These are phyloP conservation scores for Resseliella maxima DNA, from an alignment of 2,888 invertebrate species.

Conservation along the genomic window DNA sequence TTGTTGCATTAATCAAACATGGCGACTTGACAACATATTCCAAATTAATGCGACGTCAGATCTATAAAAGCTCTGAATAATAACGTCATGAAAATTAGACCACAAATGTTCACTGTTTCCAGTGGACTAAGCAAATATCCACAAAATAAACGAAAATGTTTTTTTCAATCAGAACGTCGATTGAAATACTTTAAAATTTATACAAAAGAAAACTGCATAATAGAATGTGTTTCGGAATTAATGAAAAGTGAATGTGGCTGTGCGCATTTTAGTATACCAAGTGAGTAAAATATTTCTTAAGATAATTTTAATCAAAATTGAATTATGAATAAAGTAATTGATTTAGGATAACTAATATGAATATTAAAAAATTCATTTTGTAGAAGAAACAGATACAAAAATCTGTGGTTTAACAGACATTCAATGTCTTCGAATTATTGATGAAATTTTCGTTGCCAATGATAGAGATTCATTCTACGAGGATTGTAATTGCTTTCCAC, in stretches of 20 bases:
- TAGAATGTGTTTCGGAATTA: slow-evolving; percentile 78
- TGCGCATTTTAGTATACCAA: slow-evolving; percentile 79
- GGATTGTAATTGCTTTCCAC: too few species aligned
- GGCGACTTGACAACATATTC: too few species aligned
- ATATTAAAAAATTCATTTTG: too few species aligned
- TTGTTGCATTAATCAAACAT: too few species aligned
- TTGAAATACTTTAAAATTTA: slow-evolving; percentile 76
- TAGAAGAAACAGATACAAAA: neutral
- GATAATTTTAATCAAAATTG: neutral
- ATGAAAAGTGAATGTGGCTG: slow-evolving; percentile 74
- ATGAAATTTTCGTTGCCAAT: neutral
- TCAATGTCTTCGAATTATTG: neutral
- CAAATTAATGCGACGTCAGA: too few species aligned
- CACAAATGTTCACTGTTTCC: neutral
- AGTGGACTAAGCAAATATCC: neutral
- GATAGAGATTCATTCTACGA: neutral
- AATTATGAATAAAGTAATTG: neutral
- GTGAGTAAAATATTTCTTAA: neutral
- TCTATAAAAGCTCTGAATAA: too few species aligned
- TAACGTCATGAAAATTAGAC: neutral
- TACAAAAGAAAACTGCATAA: slow-evolving; percentile 79
- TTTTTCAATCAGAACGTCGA: slow-evolving; percentile 75
- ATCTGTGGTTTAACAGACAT: neutral
- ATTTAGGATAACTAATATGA: too few species aligned
- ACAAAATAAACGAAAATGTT: slow-evolving; percentile 73